Base-by-base conservation (phyloP, 2,797 vertebrate species). In the Pangasius larnaudii region DNA sequence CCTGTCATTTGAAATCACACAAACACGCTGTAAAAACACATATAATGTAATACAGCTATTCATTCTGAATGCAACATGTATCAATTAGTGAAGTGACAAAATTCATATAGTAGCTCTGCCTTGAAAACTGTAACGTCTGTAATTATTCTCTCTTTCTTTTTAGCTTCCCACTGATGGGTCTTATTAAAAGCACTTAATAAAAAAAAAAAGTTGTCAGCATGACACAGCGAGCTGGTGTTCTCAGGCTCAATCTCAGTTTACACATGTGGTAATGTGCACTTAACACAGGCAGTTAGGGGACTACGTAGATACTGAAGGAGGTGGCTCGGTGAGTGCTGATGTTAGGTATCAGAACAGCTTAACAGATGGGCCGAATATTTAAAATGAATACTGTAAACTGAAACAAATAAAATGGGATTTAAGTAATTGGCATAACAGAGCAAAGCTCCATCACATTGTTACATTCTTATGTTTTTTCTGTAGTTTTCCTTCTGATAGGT, bases 391-490 rank as follows among this genome's bases (percentile, higher is more conserved):
- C 24, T 6, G 22, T 27, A 39, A 81, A 59, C 53, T 80, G 75
- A 56, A 56, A 58, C 39, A 59, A 33, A 59, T 24, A 59, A 80
- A 42, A 80, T 80, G 16, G 56, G 1, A 39, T 95, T 94, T 96
- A 93, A 92, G 93, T 94, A 94, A 80, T n/a, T 86, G 53, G 71
- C 79, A 84, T 85, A 84, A 80, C 14, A 72, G 59, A 77, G 63
- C 80, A 87, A 89, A 87, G 27, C 74, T 89, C 87, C 61, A 16
- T 86, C n/a, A 27, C 5, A 14, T 0, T 27, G 11, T 27, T 58
- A 36, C 77, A 36, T 13, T 58, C 8, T 53, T 18, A 53, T 56
- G 77, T 36, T 56, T 79, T 36, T 30, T 36, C 51, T 63, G 90
- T 88, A 69, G 83, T 86, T 90, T 58, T 59, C n/a, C 61, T 53